Evolutionary conservation across 2,888 invertebrate genomes (phyloP), one percentile per base, ranked within the genome.

Genomic region (Pycnomerus fuliginosus): DNA sequence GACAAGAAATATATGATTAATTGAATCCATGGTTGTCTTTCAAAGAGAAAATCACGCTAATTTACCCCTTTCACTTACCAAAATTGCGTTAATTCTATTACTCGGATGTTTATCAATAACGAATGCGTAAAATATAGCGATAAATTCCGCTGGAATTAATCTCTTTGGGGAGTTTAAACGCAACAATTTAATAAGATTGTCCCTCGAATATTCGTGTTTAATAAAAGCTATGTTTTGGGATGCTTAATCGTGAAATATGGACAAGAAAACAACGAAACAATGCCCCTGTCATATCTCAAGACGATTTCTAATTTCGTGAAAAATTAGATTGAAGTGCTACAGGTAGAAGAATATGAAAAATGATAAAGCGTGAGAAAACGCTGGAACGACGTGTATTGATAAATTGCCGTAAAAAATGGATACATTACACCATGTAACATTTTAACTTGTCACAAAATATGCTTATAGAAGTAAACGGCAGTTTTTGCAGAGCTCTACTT

Each of bases 1-100:
- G 61, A 62, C 65, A 65, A 64, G 66, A 67, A 67, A 67, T 67
- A 63, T 65, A 65, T 67, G 65, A 67, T 65, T 65, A 67, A 67
- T 67, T 61, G 57, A 60, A 56, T 51, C 48, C 50, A 44, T 51
- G 51, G 47, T 50, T 55, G 55, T 55, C 56, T 53, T 55, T 56
- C 55, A 56, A 51, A 56, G 44, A 52, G 40, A 48, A 55, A 52
- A 53, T 52, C 48, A 54, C 47, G 50, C 53, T 47, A 50, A 40
- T 53, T 53, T 48, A 42, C 38, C 44, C 44, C 30, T 48, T 50
- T 52, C 45, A 44, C 48, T 48, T 48, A 42, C 37, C 13, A 14
- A 36, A 36, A 48, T 48, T 48, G 48, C 40, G 40, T 40, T 40
- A 48, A 48, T 48, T 40, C 27, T 41, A 39, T 25, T 25, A 10